Percentiles rank a stretch among this genome's conserved stretches.
Conservation (phyloP, 2,888 invertebrate species). For the Charanyca ferruginea region DNA sequence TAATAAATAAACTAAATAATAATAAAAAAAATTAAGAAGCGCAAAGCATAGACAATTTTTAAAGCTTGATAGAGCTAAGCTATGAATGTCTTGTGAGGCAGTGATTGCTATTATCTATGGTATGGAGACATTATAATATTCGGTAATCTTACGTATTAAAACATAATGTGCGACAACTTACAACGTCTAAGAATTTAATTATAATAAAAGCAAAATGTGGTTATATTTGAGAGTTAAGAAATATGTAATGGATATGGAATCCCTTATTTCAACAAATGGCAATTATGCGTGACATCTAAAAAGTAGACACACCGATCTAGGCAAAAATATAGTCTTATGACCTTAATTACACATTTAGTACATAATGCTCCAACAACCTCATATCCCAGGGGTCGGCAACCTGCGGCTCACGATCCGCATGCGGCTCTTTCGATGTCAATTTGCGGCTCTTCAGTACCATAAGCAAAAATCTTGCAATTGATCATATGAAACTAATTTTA, state of each 20-base stretch:
- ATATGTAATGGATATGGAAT: constrained; percentile 59
- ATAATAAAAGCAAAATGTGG: constrained; percentile 50
- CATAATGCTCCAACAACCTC: not conserved
- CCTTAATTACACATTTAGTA: not conserved
- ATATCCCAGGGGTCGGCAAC: too few species aligned
- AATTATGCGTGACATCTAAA: not conserved
- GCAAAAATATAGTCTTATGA: not conserved
- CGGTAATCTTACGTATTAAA: constrained; percentile 64
- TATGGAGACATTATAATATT: constrained; percentile 72
- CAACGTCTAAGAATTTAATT: constrained; percentile 42
- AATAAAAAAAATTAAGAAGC: constrained; percentile 84
- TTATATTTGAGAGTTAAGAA: constrained; percentile 36
- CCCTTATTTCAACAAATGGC: not conserved
- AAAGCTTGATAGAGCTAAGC: constrained; percentile 88
- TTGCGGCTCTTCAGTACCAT: too few species aligned
- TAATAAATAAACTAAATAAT: constrained; percentile 80
- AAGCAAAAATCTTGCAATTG: too few species aligned
- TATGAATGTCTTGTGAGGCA: constrained; percentile 91
- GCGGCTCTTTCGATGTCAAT: too few species aligned
- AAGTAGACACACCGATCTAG: not conserved
- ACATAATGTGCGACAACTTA: constrained; percentile 68
- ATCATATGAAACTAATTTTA: too few species aligned
- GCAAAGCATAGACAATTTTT: constrained; percentile 87
- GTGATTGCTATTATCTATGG: constrained; percentile 88
- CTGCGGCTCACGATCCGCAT: too few species aligned